Base-by-base conservation (phyloP, 1,140 invertebrate genomes). In the Neodiprion virginianus region DNA sequence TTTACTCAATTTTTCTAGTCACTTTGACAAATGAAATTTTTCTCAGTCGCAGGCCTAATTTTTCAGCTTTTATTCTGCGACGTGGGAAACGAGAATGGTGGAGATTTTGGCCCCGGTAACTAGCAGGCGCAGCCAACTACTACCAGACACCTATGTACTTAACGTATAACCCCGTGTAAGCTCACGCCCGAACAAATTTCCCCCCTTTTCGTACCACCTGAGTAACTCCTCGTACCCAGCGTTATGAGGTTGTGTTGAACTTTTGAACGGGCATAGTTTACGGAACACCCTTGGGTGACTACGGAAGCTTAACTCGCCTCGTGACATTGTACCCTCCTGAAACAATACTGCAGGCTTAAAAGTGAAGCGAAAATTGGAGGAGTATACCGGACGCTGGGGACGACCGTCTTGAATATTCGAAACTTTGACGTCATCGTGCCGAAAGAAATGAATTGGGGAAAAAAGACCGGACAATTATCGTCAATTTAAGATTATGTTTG, bases 231-330 rank as follows among this genome's bases (percentile, higher is more conserved):
- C 28, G 28, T 61, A 8, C 53, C 53, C 53, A 61, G 53, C n/a
- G 53, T 61, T 61, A 61, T 61, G 53, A 61, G 14, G 53, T 61
- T 61, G 53, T 61, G 53, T 61, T 61, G 53, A 61, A 61, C 53
- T 61, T 61, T 61, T 61, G 53, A 12, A 61, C 53, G 8, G 53
- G 53, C 11, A 61, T 61, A 61, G 53, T 61, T 61, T 61, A 61
- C 53, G 53, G 53, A 61, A 61, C n/a, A 61, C 53, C 53, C 53
- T 7, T 17, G 11, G 53, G 53, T 61, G 53, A 17, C 53, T 61
- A 61, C 53, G 8, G n/a, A 61, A 61, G 53, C 53, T 61, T 11
- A 61, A 61, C 53, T 17, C 53, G 53, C 53, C 53, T 61, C 53
- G 53, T 61, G 53, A 61, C 53, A 61, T 61, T 61, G 3, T 61